A percentile compares a stretch with the other conserved stretches of the same genome.
Evolutionary conservation across 2,113 vertebrate species (phyloP).

Genomic region (Rattus rattus): DNA sequence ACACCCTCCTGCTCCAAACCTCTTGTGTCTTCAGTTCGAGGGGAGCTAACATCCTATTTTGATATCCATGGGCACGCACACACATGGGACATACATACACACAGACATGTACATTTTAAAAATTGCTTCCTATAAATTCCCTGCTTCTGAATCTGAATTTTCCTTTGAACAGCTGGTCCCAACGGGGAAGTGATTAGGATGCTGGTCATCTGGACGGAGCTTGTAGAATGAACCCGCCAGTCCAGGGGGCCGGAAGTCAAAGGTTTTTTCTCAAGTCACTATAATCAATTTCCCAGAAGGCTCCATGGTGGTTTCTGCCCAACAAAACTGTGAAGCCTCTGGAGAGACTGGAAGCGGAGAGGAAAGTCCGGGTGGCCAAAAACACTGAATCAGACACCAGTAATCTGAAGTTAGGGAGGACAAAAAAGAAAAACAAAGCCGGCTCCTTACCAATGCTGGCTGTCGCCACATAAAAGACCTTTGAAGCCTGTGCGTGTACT

Average conservation of each 20-base stretch:
- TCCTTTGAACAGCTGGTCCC: background rate
- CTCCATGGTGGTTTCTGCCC: background rate
- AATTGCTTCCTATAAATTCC: background rate
- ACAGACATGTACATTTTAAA: background rate
- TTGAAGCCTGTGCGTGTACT: constrained; percentile 80
- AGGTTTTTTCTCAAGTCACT: background rate
- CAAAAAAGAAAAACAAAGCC: background rate
- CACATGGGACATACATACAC: background rate
- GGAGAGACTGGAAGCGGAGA: background rate
- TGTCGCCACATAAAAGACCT: background rate
- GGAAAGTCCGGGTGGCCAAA: background rate
- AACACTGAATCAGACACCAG: background rate
- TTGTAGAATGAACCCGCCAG: background rate
- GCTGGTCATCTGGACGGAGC: background rate
- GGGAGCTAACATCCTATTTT: background rate
- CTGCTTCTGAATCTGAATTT: background rate
- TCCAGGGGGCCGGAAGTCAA: background rate
- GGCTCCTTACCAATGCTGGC: background rate
- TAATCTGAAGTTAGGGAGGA: constrained; percentile 18
- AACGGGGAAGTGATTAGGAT: background rate
- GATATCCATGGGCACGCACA: too few relatives aligned
- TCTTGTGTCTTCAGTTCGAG: background rate
- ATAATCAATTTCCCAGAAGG: background rate
- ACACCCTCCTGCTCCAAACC: background rate
- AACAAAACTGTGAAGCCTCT: constrained; percentile 20